Evolutionary conservation across 2,888 invertebrate genomes (phyloP).

Genomic region (Holacanthella duospinosa): DNA sequence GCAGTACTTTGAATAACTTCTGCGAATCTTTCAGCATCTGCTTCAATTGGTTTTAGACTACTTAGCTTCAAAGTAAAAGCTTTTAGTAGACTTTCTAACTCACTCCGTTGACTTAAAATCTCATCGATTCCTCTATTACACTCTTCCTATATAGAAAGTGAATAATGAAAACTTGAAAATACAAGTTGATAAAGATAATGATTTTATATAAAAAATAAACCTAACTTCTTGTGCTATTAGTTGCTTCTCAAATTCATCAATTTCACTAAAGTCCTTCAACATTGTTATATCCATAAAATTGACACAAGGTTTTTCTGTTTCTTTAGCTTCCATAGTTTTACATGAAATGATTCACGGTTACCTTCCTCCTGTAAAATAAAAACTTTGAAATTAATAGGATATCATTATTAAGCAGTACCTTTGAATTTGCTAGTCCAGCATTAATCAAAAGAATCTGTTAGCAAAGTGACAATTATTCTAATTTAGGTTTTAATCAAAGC

Average conservation of each 20-base stretch:
- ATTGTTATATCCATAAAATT: neutral
- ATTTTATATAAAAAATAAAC: neutral
- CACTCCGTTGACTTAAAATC: constrained; percentile 61
- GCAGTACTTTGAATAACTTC: constrained; percentile 80
- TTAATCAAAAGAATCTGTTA: no score
- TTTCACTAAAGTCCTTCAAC: neutral
- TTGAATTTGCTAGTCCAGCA: no score
- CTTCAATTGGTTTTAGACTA: constrained; percentile 63
- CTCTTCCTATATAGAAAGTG: constrained; percentile 48
- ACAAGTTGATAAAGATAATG: neutral
- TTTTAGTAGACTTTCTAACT: constrained; percentile 67
- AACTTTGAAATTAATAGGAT: no score
- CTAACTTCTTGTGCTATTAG: neutral
- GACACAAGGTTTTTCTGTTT: no score
- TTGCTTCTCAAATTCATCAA: neutral
- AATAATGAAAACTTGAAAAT: neutral
- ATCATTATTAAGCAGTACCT: no score
- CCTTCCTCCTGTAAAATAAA: no score
- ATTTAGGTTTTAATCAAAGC: no score
- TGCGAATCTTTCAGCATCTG: constrained; percentile 68
- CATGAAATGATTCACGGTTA: no score
- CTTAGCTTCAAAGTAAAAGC: constrained; percentile 69
- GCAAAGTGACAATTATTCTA: neutral
- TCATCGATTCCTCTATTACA: constrained; percentile 59
- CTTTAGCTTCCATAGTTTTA: no score